Percentiles rank a stretch among this genome's conserved stretches.
phyloP scores from a whole-genome alignment of 2,113 vertebrate species.

The Myotis lucifugus region DNA sequence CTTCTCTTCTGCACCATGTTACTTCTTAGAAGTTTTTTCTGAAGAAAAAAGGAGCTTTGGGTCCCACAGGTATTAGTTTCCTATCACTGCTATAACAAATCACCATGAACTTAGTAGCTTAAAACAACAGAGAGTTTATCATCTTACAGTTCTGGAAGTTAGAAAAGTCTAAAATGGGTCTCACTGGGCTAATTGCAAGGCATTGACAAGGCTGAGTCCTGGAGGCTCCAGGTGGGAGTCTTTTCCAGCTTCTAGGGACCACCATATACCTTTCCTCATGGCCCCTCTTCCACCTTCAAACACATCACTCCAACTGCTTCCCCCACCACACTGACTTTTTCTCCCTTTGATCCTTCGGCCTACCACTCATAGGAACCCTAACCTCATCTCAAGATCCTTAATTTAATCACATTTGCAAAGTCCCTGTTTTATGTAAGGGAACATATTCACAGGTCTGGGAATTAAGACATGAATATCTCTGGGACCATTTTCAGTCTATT shows the following conservation, averaged over 20 bases:
- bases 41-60: not conserved
- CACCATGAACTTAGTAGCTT: not conserved
- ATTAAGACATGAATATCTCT: not conserved
- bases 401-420: not conserved
- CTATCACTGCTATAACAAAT: not conserved
- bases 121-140: not conserved
- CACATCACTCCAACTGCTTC: not conserved
- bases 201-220: not conserved
- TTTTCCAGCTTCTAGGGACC: not conserved
- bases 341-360: not conserved
- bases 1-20: not conserved
- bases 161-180: constrained; percentile 20
- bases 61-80: not conserved
- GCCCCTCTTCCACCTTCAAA: not conserved
- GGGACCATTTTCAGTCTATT: not conserved
- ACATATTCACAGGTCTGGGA: not conserved
- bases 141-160: not conserved
- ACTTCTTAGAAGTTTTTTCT: not conserved
- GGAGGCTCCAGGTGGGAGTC: not conserved
- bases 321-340: not conserved
- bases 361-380: not conserved
- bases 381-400: not conserved
- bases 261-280: not conserved
- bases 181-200: not conserved
- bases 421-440: not conserved